A percentile compares a stretch with the other conserved stretches of the same genome.
Conservation (phyloP, 2,888 invertebrate species). For the Frankliniella fusca region DNA sequence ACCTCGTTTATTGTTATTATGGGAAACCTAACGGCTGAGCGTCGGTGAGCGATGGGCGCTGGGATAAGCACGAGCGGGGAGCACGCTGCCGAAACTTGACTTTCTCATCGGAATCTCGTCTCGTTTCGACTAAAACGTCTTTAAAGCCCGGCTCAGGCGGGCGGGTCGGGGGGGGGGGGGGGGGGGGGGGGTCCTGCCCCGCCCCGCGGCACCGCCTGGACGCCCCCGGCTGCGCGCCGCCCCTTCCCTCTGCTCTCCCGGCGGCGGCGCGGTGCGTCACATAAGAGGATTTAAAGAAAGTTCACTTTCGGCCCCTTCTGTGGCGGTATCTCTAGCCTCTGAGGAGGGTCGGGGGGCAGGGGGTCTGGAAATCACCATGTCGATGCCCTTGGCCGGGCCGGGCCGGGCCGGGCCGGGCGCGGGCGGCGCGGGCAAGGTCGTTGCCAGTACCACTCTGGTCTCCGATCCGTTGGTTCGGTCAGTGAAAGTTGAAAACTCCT, state of each 20-base stretch:
- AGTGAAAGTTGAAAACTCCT: constrained; percentile 13
- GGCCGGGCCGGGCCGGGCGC: not conserved
- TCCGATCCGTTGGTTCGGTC: not conserved
- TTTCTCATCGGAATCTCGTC: constrained; percentile 1
- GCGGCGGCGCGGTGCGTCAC: too few species aligned
- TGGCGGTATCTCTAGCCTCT: too few species aligned
- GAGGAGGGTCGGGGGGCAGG: not conserved
- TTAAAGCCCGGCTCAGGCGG: too few species aligned
- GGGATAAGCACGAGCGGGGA: not conserved
- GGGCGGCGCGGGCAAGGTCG: not conserved
- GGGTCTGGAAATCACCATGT: not conserved
- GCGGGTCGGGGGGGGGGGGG: too few species aligned
- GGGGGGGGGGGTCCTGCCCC: too few species aligned
- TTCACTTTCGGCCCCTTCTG: not conserved
- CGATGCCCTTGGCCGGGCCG: not conserved
- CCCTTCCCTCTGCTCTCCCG: too few species aligned
- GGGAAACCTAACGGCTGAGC: not conserved
- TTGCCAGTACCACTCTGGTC: not conserved
- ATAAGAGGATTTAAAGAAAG: not conserved
- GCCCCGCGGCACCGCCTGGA: too few species aligned
- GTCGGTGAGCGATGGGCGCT: not conserved
- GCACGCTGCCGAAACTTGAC: not conserved
- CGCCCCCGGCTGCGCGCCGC: too few species aligned
- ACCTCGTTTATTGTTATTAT: not conserved
- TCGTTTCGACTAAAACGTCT: too few species aligned